Conservation (phyloP, 2,113 vertebrate species). For the Amblyornis subalaris region DNA sequence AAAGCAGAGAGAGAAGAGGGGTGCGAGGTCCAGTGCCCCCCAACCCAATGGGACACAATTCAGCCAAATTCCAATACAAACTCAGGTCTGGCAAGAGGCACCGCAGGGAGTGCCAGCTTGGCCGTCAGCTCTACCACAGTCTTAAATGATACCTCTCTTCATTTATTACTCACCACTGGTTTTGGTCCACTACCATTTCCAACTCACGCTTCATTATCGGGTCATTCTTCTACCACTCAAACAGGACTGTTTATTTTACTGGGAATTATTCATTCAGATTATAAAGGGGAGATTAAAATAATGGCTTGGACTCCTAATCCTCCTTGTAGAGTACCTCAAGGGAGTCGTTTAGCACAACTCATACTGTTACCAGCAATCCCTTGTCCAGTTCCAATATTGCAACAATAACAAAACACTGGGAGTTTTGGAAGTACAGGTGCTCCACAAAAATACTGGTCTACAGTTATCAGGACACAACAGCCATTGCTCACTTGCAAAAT, state of each 20-base stretch:
- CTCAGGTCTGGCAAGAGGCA: neutral
- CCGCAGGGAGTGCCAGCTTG: accelerated
- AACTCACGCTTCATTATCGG: neutral
- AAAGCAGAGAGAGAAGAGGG: neutral
- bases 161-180: neutral
- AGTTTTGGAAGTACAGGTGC: neutral
- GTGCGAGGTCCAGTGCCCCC: accelerated
- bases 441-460: neutral
- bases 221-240: neutral
- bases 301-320: neutral
- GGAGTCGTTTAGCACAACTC: neutral
- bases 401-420: neutral
- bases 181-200: neutral
- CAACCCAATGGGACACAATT: neutral
- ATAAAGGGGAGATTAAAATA: neutral
- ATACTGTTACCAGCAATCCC: neutral
- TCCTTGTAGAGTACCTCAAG: neutral
- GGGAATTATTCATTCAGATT: neutral
- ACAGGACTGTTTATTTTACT: neutral
- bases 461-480: neutral
- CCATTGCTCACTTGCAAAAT: neutral
- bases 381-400: neutral
- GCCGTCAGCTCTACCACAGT: neutral
- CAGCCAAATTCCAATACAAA: neutral
- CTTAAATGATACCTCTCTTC: neutral